Evolutionary conservation across 2,888 invertebrate genomes (phyloP).

Genomic region (Cephus rjabovi): DNA sequence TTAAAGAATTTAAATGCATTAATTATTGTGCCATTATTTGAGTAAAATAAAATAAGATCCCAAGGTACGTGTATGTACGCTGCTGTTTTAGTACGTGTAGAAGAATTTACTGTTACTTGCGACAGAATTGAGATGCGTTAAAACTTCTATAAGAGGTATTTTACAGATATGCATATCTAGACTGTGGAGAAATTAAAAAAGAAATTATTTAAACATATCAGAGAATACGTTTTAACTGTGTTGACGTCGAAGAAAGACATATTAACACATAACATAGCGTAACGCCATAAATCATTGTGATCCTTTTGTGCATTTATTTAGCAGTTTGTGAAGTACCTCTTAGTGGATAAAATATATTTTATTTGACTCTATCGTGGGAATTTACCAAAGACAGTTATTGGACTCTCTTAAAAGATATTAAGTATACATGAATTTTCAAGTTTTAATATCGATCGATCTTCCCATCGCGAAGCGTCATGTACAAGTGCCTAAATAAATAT

Average conservation of each 20-base stretch:
- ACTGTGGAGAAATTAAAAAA: background rate
- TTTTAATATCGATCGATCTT: background rate
- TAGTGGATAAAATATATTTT: background rate
- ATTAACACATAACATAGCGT: background rate
- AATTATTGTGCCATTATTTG: slow-evolving; percentile 23
- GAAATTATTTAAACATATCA: background rate
- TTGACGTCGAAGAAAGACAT: background rate
- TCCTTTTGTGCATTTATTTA: background rate
- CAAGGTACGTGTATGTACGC: slow-evolving; percentile 2
- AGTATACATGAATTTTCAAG: background rate
- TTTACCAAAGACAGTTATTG: background rate
- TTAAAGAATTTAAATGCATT: background rate
- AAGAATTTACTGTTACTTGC: background rate
- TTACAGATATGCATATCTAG: background rate
- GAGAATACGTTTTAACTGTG: background rate
- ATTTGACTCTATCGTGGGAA: background rate
- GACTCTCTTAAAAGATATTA: background rate
- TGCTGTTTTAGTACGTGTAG: background rate
- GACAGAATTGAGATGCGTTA: background rate
- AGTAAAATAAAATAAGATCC: slow-evolving; percentile 12
- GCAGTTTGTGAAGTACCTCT: background rate
- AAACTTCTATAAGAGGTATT: background rate
- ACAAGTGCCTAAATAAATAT: slow-evolving; percentile 14
- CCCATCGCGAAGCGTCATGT: background rate
- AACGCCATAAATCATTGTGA: background rate